Evolutionary conservation across 1,140 invertebrate genomes (phyloP), one percentile per base, ranked within the genome.

Genomic region (Drosophila kikkawai): DNA sequence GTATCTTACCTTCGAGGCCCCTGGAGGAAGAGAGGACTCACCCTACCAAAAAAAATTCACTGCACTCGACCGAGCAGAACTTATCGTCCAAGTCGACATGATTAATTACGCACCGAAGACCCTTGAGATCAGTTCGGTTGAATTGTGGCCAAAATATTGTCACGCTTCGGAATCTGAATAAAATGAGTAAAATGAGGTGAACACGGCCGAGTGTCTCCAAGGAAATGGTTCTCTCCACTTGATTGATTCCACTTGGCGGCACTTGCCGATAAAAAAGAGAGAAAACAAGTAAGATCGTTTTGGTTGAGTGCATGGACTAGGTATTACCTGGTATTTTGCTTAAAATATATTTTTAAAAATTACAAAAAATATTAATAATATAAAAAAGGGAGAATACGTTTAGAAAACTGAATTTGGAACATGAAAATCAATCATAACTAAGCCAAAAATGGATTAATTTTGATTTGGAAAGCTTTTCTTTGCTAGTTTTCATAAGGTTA

Each of bases 131-230:
- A 63, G 55, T 87, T 87, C 82, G 39, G 59, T 61, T 61, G 83
- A 87, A 87, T 68, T 87, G 80, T 88, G 80, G 84, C 84, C 84
- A 88, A 88, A 88, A 90, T 88, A 90, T 88, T 88, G 84, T 88
- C 84, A 88, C 84, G 84, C 83, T 87, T 88, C 66, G 83, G 68
- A 56, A 59, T 50, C 26, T 65, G 59, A 68, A 70, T 68, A 50
- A 70, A 64, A 64, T 15, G 59, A 63, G 17, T 44, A 67, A 76
- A 42, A 53, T 48, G 51, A 68, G 44, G 32, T 51, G 63, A 75
- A 70, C 50, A 47, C 17, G 45, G 45, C 69, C 67, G 58, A 80
- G 44, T 66, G 45, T 75, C 84, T 84, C 84, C 41, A 66, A 90
- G 85, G 84, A 88, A 80, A 70, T 69, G 65, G 65, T 44, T 68